Evolutionary conservation across 2,888 invertebrate species (phyloP).

Genomic region (Netelia fuscicornis): DNA sequence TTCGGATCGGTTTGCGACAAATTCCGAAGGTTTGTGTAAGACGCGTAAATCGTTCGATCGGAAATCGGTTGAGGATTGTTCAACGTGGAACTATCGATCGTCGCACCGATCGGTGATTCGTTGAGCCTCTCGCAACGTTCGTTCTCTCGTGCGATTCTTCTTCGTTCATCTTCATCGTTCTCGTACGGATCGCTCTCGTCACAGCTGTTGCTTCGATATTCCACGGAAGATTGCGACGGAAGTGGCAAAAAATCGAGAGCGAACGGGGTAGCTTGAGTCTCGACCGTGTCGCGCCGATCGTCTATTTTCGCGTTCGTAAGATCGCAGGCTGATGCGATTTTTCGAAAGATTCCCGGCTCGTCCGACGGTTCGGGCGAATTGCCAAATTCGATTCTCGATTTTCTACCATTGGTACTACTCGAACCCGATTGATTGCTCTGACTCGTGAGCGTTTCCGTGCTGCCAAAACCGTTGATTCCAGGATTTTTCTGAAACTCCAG

Average conservation of each 20-base stretch:
- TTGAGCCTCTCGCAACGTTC: conserved; percentile 29
- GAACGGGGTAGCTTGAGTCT: conserved; percentile 11
- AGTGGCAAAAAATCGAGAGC: conserved; percentile 45
- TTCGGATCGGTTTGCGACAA: conserved; percentile 62
- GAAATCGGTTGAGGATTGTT: conserved; percentile 9
- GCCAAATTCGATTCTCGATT: conserved; percentile 77
- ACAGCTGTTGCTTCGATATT: conserved; percentile 46
- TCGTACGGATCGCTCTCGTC: conserved; percentile 38
- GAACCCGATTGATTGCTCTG: conserved; percentile 82
- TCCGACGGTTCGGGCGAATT: conserved; percentile 75
- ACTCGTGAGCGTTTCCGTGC: conserved; percentile 82
- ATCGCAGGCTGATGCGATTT: conserved; percentile 32
- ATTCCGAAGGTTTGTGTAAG: conserved; percentile 68
- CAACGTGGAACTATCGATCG: conserved; percentile 19
- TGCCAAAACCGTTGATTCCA: conserved; percentile 78
- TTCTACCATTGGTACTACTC: conserved; percentile 79
- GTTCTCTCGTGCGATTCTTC: background rate
- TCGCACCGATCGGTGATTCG: conserved; percentile 53
- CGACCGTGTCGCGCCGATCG: conserved; percentile 17
- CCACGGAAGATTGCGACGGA: conserved; percentile 54
- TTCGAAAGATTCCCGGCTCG: conserved; percentile 41
- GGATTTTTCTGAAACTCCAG: conserved; percentile 49
- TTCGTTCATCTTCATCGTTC: conserved; percentile 5
- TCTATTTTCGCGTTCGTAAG: conserved; percentile 17
- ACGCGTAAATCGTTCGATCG: conserved; percentile 68